Base-by-base conservation (phyloP, 2,888 invertebrate genomes). In the Cyrtodaria siliqua region DNA sequence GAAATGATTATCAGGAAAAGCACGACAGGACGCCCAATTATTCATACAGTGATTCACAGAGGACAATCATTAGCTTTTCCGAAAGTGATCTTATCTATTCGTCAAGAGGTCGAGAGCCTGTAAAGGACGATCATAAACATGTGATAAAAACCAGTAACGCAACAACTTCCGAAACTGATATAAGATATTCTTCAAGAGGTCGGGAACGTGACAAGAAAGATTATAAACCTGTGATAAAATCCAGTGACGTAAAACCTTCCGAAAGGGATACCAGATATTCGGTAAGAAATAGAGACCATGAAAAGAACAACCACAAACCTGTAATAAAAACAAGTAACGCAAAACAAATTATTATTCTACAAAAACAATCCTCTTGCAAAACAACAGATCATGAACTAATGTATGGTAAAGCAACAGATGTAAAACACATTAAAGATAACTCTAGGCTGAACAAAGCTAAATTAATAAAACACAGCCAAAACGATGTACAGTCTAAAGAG, bases 301-400 rank as follows among this genome's bases (percentile, higher is more conserved):
- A 33, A 33, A 33, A 26, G 24, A 24, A 62, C 16, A 42, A 52
- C 16, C 20, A n/a, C n/a, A 29, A 9, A 8, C 62, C 52, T 23
- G 27, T 12, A n/a, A 2, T 9, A 9, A 20, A 53, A 8, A n/a
- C 9, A 9, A 63, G 53, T 12, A 33, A 33, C 12, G 33, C 12
- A 6, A 63, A 38, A 26, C 52, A 63, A n/a, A 53, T 52, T 18
- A 63, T 27, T n/a, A 42, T 63, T 16, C 26, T 63, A 8, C 18
- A 38, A 53, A 33, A 52, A 24, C 38, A 52, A 9, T n/a, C 33
- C 18, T 29, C 53, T 24, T 14, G 26, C 23, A 24, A 57, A 8
- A 27, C 52, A 8, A 16, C 16, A 40, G 9, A 26, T 9, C 23
- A 2, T 3, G 16, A 40, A 3, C 33, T 2, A 12, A 4, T 23